A percentile compares a stretch with the other conserved stretches of the same genome.
Conservation (phyloP, 2,797 vertebrate species). For the Catamblyrhynchus diadema region DNA sequence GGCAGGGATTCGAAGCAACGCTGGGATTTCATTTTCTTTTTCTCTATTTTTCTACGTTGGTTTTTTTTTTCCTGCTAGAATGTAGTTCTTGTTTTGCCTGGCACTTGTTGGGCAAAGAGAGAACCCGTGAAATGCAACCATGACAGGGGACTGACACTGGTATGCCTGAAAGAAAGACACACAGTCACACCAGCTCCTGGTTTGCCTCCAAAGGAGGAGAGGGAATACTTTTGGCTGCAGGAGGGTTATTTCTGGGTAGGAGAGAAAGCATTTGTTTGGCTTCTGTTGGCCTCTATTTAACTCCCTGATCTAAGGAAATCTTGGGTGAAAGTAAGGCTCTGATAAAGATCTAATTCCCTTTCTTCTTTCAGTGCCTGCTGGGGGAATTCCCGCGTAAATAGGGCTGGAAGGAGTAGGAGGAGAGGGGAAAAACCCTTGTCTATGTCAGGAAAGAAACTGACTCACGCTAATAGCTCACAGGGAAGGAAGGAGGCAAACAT, state of each 20-base stretch:
- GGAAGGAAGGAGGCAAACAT: not conserved
- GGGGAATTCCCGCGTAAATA: not conserved
- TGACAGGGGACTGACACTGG: not conserved
- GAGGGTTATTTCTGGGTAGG: not conserved
- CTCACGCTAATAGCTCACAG: not conserved
- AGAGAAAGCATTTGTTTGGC: not conserved
- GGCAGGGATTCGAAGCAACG: not conserved
- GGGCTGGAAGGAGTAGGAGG: not conserved
- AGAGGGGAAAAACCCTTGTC: not conserved
- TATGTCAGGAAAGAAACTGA: not conserved
- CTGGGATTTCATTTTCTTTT: not conserved
- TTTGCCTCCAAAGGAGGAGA: not conserved
- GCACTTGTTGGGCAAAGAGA: not conserved
- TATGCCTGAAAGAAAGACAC: rapidly evolving
- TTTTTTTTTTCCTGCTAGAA: not conserved
- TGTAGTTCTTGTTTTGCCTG: not conserved
- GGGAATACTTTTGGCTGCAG: not conserved
- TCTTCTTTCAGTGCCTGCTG: not conserved
- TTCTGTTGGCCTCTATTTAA: not conserved
- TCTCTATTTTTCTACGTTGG: not conserved
- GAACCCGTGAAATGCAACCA: not conserved
- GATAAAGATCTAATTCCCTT: constrained; percentile 13
- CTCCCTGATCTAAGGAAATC: not conserved
- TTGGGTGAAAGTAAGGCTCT: constrained; percentile 3
- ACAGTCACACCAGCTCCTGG: not conserved